A percentile compares a stretch with the other conserved stretches of the same genome.
These are phyloP conservation scores for Bicyclus anynana DNA, from an alignment of 1,140 invertebrate genomes.

Conservation along the genomic window DNA sequence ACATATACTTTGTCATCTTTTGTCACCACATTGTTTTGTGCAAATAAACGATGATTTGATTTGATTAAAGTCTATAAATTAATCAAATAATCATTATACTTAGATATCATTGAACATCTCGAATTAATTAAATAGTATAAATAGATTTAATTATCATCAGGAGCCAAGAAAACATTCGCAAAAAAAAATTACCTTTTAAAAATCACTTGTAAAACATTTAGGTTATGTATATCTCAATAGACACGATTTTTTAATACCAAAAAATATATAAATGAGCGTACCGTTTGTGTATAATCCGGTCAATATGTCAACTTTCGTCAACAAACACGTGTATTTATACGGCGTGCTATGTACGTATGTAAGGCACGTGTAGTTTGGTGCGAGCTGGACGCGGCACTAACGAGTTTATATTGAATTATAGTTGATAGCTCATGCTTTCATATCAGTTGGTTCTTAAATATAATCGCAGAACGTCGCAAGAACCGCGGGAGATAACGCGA, in stretches of 20 bases:
- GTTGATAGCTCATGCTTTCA: conserved; percentile 1
- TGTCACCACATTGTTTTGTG: too few species aligned
- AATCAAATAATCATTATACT: too few species aligned
- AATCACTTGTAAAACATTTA: not conserved
- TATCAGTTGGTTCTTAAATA: not conserved
- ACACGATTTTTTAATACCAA: not conserved
- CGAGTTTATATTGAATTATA: conserved; percentile 1
- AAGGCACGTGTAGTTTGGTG: not conserved
- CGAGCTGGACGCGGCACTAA: not conserved
- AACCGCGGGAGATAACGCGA: too few species aligned
- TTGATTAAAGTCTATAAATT: too few species aligned
- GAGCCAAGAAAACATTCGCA: too few species aligned
- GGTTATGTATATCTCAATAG: too few species aligned
- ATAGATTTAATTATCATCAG: too few species aligned
- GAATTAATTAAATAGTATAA: too few species aligned
- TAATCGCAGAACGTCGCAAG: too few species aligned
- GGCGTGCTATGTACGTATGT: not conserved
- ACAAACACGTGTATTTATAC: not conserved
- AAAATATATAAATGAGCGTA: not conserved
- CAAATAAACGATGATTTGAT: too few species aligned
- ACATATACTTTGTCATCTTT: too few species aligned
- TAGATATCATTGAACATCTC: too few species aligned
- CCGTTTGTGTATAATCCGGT: not conserved
- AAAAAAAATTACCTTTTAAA: not conserved
- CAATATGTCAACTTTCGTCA: not conserved